These are phyloP conservation scores for Drosophila falleni DNA, from an alignment of 2,888 invertebrate species.

Conservation along the genomic window DNA sequence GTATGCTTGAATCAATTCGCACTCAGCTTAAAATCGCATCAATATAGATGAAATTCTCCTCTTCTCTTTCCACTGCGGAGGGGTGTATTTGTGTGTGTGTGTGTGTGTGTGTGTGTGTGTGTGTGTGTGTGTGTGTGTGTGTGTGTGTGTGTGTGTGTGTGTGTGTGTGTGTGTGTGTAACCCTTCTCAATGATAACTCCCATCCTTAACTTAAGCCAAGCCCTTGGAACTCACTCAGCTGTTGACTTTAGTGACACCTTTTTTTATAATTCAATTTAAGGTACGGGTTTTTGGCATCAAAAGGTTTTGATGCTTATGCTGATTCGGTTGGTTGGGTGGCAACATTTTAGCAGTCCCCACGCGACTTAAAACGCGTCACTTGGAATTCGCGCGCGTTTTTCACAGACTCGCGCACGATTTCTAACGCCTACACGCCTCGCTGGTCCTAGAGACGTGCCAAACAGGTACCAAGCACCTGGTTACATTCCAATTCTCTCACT, in stretches of 20 bases:
- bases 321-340: conserved; percentile 35
- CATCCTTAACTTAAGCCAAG: not conserved
- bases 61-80: conserved; percentile 1
- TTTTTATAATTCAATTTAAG: conserved; percentile 72
- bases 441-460: conserved; percentile 48
- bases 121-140: too few species aligned
- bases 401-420: conserved; percentile 57
- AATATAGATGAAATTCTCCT: conserved; percentile 38
- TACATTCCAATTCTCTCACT: conserved; percentile 2
- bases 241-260: conserved; percentile 72
- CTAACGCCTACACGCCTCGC: conserved; percentile 64
- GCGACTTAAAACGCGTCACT: conserved; percentile 56
- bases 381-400: conserved; percentile 40
- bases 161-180: conserved; percentile 13
- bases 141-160: too few species aligned
- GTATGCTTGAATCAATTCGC: conserved; percentile 53
- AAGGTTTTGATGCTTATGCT: conserved; percentile 55
- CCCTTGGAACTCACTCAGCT: conserved; percentile 38
- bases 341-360: conserved; percentile 22
- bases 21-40: conserved; percentile 61
- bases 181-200: conserved; percentile 35
- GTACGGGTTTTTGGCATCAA: conserved; percentile 63
- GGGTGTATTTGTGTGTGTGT: not conserved
- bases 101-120: too few species aligned
- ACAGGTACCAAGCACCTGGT: conserved; percentile 14